Evolutionary conservation across 2,113 vertebrate genomes (phyloP).

Genomic region (Austrofundulus limnaeus): DNA sequence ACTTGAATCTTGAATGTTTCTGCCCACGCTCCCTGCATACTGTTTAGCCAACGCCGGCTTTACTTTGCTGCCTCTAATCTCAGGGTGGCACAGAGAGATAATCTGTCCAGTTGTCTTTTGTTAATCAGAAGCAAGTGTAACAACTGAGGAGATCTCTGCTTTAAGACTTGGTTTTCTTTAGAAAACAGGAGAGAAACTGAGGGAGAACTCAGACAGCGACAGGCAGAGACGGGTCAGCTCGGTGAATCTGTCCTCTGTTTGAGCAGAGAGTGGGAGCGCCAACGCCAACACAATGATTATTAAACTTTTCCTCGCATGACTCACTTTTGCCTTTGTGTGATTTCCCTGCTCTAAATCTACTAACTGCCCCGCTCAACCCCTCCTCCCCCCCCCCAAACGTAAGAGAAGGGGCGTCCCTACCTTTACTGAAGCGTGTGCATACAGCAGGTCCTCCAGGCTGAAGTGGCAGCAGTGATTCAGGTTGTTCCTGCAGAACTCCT

Average conservation of each 20-base stretch:
- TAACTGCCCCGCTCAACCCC: too few species aligned
- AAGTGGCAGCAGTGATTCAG: slow-evolving; percentile 97
- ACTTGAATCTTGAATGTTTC: slow-evolving; percentile 61
- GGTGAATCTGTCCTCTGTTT: slow-evolving; percentile 52
- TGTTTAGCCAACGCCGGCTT: slow-evolving; percentile 44
- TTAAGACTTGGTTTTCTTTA: slow-evolving; percentile 14
- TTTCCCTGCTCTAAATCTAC: slow-evolving; percentile 10
- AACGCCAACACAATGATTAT: slow-evolving; percentile 24
- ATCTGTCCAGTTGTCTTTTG: slow-evolving; percentile 4
- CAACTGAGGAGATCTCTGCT: neutral
- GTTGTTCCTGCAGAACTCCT: slow-evolving; percentile 93
- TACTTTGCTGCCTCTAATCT: slow-evolving; percentile 12
- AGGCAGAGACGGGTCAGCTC: slow-evolving; percentile 32
- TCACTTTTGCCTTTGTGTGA: slow-evolving; percentile 55
- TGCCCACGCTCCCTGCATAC: slow-evolving; percentile 54
- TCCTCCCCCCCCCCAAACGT: slow-evolving; percentile 6
- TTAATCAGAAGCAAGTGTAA: slow-evolving; percentile 10
- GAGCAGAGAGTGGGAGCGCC: neutral
- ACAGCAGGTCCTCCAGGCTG: slow-evolving; percentile 96
- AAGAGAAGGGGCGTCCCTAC: slow-evolving; percentile 18
- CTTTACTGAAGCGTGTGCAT: slow-evolving; percentile 86
- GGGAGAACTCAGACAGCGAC: slow-evolving; percentile 15
- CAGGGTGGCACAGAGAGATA: slow-evolving; percentile 4
- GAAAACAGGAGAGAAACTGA: slow-evolving; percentile 10
- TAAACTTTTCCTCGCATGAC: slow-evolving; percentile 58